Conservation (phyloP, 2,888 invertebrate genomes). For the Metopia argyrocephala region DNA sequence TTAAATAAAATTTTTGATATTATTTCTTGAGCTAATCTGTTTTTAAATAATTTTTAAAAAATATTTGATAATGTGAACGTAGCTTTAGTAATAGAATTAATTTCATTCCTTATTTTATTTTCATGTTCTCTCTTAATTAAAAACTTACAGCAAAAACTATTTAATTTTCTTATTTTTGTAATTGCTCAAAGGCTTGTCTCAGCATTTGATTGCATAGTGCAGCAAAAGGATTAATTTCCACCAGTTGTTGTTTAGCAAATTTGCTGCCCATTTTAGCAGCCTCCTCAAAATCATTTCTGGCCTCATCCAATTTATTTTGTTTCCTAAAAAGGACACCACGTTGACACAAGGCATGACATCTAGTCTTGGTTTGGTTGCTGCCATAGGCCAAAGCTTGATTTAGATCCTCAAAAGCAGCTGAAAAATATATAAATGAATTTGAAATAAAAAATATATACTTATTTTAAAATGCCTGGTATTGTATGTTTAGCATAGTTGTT, state of each 20-base stretch:
- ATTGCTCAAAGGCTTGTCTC: slow-evolving; percentile 84
- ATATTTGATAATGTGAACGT: no score
- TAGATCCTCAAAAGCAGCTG: slow-evolving; percentile 88
- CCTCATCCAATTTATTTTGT: slow-evolving; percentile 84
- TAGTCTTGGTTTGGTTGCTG: slow-evolving; percentile 82
- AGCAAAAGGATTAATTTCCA: slow-evolving; percentile 95
- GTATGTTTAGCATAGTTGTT: no score
- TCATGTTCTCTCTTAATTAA: neutral
- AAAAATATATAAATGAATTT: neutral
- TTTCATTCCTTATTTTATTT: neutral
- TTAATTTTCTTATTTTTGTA: slow-evolving; percentile 49
- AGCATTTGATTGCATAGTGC: slow-evolving; percentile 97
- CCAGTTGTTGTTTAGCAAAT: slow-evolving; percentile 92
- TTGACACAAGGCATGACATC: slow-evolving; percentile 90
- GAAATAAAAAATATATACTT: no score
- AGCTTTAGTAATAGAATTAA: no score
- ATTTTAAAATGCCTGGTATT: no score
- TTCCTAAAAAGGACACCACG: slow-evolving; percentile 88
- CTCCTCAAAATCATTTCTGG: slow-evolving; percentile 86
- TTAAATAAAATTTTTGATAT: no score
- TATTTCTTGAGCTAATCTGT: no score
- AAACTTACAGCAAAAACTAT: neutral
- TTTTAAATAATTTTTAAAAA: no score
- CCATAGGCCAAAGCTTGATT: slow-evolving; percentile 84
- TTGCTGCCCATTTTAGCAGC: slow-evolving; percentile 90